These are phyloP conservation scores for Phylloscopus collybita DNA, from an alignment of 2,797 vertebrate genomes.

Conservation along the genomic window DNA sequence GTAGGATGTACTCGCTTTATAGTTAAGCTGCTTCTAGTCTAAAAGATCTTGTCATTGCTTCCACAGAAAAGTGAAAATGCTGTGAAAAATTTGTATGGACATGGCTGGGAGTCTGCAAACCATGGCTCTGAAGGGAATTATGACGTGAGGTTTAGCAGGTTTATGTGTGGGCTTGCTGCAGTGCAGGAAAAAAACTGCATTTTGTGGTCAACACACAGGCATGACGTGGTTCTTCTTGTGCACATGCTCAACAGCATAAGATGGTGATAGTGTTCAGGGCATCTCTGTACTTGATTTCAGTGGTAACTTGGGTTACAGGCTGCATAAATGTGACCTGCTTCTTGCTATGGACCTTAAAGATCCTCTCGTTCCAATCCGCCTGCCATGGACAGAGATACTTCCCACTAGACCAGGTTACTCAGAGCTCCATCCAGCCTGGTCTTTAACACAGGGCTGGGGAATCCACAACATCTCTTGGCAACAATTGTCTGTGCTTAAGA, in stretches of 20 bases:
- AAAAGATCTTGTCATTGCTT: neutral
- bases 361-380: accelerated
- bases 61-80: neutral
- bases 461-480: neutral
- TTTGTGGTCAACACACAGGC: neutral
- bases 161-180: neutral
- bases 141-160: neutral
- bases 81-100: neutral
- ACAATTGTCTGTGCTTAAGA: neutral
- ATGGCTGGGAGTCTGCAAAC: neutral
- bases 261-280: neutral
- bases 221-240: neutral
- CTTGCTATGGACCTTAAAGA: neutral
- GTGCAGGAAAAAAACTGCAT: neutral
- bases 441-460: neutral
- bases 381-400: neutral
- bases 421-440: neutral
- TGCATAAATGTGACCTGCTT: neutral
- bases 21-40: neutral
- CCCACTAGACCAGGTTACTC: neutral
- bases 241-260: accelerated
- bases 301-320: neutral
- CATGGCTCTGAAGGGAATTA: neutral
- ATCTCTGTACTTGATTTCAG: neutral
- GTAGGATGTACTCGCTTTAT: neutral